Conservation (phyloP, 2,888 invertebrate species). For the Eilema caniola region DNA sequence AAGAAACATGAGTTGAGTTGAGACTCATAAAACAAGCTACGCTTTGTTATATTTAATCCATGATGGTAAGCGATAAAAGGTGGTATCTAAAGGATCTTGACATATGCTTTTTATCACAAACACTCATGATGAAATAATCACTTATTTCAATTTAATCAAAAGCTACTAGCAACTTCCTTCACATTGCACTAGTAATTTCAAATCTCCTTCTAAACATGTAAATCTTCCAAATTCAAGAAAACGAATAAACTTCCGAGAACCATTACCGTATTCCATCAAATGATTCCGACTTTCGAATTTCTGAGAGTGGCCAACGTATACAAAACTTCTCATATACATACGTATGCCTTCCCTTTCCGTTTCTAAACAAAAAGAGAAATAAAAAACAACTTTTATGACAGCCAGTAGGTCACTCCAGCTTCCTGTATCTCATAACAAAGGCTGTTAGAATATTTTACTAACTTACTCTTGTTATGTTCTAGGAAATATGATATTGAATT, state of each 20-base stretch:
- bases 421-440: conserved; percentile 13
- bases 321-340: conserved; percentile 18
- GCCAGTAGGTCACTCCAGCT: neutral
- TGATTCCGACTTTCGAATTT: conserved; percentile 6
- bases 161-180: too few relatives aligned
- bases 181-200: neutral
- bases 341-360: conserved; percentile 12
- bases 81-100: too few relatives aligned
- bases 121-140: too few relatives aligned
- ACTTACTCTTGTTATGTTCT: conserved; percentile 23
- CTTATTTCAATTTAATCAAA: too few relatives aligned
- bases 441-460: conserved; percentile 37
- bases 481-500: conserved; percentile 17
- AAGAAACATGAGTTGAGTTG: too few relatives aligned
- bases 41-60: too few relatives aligned
- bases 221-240: neutral
- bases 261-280: conserved; percentile 2
- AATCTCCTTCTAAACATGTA: neutral
- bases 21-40: too few relatives aligned
- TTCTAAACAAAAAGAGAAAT: conserved; percentile 18
- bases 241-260: neutral
- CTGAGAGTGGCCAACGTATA: conserved; percentile 10
- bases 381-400: conserved; percentile 22
- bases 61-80: too few relatives aligned
- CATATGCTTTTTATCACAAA: too few relatives aligned